Percentiles rank a stretch among this genome's conserved stretches.
Evolutionary conservation across 2,888 invertebrate genomes (phyloP).

Genomic region (Crioceris asparagi): DNA sequence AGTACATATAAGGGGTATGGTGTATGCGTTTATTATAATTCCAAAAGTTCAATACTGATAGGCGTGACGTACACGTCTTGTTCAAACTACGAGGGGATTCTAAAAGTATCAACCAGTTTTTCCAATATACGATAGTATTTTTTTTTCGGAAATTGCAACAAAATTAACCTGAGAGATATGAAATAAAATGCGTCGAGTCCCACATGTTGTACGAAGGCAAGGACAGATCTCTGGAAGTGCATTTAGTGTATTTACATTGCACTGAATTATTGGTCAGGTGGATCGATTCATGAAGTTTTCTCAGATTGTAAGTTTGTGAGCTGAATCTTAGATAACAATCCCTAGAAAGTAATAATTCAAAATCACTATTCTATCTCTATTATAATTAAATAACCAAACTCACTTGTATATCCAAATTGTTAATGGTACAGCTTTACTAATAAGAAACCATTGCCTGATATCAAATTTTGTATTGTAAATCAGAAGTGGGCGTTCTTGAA

Average conservation of each 20-base stretch:
- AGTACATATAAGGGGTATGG: no score
- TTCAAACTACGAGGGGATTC: no score
- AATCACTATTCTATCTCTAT: neutral
- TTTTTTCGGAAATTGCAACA: no score
- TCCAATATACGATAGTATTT: neutral
- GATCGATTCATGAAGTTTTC: conserved; percentile 72
- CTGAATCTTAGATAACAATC: conserved; percentile 81
- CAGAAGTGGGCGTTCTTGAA: conserved; percentile 55
- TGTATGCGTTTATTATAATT: no score
- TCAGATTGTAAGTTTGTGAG: conserved; percentile 67
- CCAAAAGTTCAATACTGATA: no score
- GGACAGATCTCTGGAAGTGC: conserved; percentile 40
- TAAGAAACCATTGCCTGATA: conserved; percentile 80
- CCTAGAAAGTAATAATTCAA: conserved; percentile 28
- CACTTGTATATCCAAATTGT: conserved; percentile 78
- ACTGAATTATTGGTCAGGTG: conserved; percentile 84
- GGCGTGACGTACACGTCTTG: no score
- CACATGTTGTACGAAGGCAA: conserved; percentile 79
- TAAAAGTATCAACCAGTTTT: no score
- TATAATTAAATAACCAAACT: conserved; percentile 13
- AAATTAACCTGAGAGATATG: conserved; percentile 24
- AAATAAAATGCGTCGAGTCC: conserved; percentile 61
- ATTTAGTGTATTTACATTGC: conserved; percentile 61
- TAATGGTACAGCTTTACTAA: conserved; percentile 65
- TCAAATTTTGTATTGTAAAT: conserved; percentile 84